Conservation (phyloP, 1,140 invertebrate genomes). For the Whitmania pigra region DNA sequence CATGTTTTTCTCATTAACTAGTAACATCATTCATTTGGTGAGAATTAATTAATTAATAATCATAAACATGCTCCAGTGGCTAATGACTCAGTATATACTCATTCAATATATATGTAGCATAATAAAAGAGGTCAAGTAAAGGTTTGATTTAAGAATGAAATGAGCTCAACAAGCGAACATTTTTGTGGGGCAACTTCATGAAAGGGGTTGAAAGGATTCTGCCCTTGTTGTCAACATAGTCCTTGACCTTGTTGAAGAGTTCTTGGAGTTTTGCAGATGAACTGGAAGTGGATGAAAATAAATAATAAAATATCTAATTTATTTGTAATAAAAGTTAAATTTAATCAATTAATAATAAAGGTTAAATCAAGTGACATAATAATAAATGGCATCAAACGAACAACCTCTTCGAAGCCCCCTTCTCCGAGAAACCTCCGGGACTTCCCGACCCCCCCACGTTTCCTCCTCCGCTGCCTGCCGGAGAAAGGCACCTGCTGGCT, state of each 20-base stretch:
- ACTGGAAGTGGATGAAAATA: not conserved
- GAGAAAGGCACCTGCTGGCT: conserved; percentile 22
- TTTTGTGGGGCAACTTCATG: conserved; percentile 64
- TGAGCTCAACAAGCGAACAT: conserved; percentile 39
- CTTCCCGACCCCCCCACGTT: conserved; percentile 26
- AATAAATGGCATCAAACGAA: not conserved
- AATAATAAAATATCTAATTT: too few relatives aligned
- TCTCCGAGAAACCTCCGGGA: not conserved
- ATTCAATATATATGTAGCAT: too few relatives aligned
- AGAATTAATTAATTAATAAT: too few relatives aligned
- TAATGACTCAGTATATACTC: too few relatives aligned
- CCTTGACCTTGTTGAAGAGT: conserved; percentile 75
- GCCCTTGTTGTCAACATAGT: conserved; percentile 51
- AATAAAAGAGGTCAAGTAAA: too few relatives aligned
- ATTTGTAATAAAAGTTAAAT: too few relatives aligned
- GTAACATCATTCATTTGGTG: too few relatives aligned
- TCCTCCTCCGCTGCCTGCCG: conserved; percentile 25
- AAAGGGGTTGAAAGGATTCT: conserved; percentile 46
- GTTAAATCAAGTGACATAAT: not conserved
- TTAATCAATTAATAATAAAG: not conserved
- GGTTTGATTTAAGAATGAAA: not conserved
- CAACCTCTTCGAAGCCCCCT: not conserved
- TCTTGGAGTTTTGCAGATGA: conserved; percentile 58
- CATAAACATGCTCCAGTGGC: too few relatives aligned
- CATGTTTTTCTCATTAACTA: too few relatives aligned